Conservation (phyloP, 1,140 invertebrate genomes). For the Sitobion miscanthi region DNA sequence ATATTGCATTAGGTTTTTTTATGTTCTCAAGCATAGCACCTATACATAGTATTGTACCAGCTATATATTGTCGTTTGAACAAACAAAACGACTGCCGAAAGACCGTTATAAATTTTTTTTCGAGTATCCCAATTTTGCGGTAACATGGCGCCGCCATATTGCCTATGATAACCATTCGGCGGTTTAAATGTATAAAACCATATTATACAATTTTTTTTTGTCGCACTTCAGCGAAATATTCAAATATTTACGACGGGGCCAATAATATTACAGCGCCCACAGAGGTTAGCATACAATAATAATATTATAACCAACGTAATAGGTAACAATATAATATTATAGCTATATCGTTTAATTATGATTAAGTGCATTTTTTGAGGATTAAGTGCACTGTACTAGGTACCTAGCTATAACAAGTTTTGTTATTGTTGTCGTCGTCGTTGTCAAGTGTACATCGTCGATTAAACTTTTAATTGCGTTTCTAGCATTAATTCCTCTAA, state of each 20-base stretch:
- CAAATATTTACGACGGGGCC: background rate
- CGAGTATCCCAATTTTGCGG: background rate
- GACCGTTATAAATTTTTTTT: background rate
- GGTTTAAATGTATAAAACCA: background rate
- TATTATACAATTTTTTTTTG: background rate
- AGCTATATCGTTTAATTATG: background rate
- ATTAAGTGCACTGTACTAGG: background rate
- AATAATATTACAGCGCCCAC: too few species aligned
- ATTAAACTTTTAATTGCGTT: constrained; percentile 6
- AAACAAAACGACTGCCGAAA: background rate
- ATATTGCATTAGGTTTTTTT: background rate
- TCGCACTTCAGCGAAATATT: background rate
- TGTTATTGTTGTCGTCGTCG: background rate
- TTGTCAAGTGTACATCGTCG: background rate
- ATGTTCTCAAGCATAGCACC: background rate
- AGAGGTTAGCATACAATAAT: background rate
- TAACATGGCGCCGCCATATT: background rate
- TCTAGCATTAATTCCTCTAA: background rate
- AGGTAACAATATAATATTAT: background rate
- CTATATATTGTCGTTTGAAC: background rate
- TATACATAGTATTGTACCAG: background rate
- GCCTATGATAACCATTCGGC: background rate
- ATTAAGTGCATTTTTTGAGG: background rate
- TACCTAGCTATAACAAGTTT: background rate
- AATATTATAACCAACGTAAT: background rate